These are phyloP conservation scores for Callorhinus ursinus DNA, from an alignment of 2,113 vertebrate species.

Conservation along the genomic window DNA sequence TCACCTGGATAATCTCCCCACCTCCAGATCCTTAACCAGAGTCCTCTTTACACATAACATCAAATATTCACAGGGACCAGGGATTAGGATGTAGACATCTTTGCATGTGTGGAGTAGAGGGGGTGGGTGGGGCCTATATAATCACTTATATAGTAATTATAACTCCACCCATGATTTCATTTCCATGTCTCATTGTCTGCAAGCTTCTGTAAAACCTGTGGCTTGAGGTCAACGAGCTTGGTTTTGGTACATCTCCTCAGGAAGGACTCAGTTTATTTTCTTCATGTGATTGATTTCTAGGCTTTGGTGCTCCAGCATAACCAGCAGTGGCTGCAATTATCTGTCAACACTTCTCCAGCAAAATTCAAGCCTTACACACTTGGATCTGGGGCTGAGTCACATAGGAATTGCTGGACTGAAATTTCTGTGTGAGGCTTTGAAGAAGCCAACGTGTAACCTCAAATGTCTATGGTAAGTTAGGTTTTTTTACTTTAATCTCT, in stretches of 20 bases:
- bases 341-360: background rate
- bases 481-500: background rate
- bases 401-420: background rate
- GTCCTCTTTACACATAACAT: background rate
- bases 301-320: background rate
- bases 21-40: background rate
- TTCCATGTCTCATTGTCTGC: background rate
- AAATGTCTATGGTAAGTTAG: background rate
- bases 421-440: background rate
- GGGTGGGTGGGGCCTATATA: background rate
- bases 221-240: background rate
- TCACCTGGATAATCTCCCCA: background rate
- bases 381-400: slow-evolving; percentile 38
- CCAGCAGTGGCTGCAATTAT: background rate
- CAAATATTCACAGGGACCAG: background rate
- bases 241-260: accelerated
- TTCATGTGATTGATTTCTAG: background rate
- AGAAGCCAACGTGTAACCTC: background rate
- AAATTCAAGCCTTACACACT: background rate
- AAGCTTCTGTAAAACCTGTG: background rate
- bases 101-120: background rate
- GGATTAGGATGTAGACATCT: background rate
- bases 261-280: too few species aligned
- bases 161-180: background rate
- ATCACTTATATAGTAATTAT: background rate